phyloP scores from a whole-genome alignment of 2,888 invertebrate species.

The Mallateleia sp. region DNA sequence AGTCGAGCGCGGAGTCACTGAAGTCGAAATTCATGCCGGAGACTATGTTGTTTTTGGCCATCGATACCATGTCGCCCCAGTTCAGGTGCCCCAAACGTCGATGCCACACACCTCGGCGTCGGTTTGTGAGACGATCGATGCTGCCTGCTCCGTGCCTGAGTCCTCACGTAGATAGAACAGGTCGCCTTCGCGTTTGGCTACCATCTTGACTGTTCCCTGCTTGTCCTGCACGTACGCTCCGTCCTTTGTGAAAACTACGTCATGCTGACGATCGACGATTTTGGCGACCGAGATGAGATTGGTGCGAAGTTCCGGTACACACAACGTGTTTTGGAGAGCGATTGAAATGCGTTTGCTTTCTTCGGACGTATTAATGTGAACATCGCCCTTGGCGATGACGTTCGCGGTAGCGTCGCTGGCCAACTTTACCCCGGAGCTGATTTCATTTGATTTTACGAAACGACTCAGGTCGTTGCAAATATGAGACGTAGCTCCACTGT shows the following conservation, averaged over 20 bases:
- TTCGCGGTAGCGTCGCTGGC: conserved; percentile 44
- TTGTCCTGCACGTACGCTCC: conserved; percentile 46
- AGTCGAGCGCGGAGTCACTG: too few species aligned
- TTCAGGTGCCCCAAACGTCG: neutral
- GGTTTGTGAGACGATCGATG: neutral
- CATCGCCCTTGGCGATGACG: conserved; percentile 59
- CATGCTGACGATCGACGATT: conserved; percentile 65
- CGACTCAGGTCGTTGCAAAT: conserved; percentile 24
- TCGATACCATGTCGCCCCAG: conserved; percentile 3
- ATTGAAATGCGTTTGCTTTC: too few species aligned
- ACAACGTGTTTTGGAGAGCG: too few species aligned
- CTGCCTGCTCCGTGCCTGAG: neutral
- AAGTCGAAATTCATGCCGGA: too few species aligned
- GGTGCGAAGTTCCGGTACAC: too few species aligned
- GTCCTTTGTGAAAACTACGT: conserved; percentile 63
- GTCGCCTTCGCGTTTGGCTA: conserved; percentile 36
- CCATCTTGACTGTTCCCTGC: conserved; percentile 32
- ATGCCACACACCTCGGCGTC: neutral
- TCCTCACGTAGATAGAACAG: conserved; percentile 10
- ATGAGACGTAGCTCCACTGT: conserved; percentile 45
- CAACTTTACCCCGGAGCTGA: conserved; percentile 38
- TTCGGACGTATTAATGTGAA: conserved; percentile 19
- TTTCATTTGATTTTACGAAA: neutral
- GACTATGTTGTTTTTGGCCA: neutral
- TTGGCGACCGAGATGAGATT: too few species aligned